Base-by-base conservation (phyloP, 2,113 vertebrate genomes). In the Echinops telfairi region DNA sequence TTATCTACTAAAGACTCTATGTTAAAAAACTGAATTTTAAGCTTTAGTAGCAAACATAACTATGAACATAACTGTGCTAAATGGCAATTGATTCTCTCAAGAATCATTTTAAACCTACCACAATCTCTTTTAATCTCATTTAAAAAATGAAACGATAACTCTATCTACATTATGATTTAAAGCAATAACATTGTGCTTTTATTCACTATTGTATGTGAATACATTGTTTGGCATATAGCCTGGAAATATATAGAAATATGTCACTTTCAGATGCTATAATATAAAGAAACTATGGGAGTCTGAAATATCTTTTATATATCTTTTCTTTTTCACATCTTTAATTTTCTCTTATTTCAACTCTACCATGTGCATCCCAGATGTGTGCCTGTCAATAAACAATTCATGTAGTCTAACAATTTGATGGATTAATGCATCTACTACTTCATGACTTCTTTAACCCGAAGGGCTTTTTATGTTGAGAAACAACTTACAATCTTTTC, bases 1-100 rank as follows among this genome's bases (percentile, higher is more conserved):
- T 80, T 85, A 5, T 43, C 81, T 58, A 83, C 71, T 66, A 60
- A 36, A 75, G 10, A 84, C 3, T 83, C 33, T 68, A n/a, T 20
- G 36, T n/a, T 91, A 62, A 90, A 36, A 96, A 91, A 47, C 20
- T 53, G 19, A 12, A 33, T 79, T 82, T 36, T 40, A 91, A 83
- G 22, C 17, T 66, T 91, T 78, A 78, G 76, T 87, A 94, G 62
- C 38, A 84, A 38, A 40, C 40, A 40, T 40, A 40, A 40, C 40
- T 73, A 79, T 94, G 47, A 68, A 79, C 6, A 62, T 53, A 79
- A 70, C 0, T 70, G n/a, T 83, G 12, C 84, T 91, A 89, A 91
- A 57, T 71, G 11, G 6, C 4, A 85, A 93, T 77, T 81, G 66
- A 77, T 40, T 38, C n/a, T 38, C 12, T 83, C 16, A 62, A 83